A percentile compares a stretch with the other conserved stretches of the same genome.
These are phyloP conservation scores for Helicoverpa armigera DNA, from an alignment of 1,140 invertebrate species.

Conservation along the genomic window DNA sequence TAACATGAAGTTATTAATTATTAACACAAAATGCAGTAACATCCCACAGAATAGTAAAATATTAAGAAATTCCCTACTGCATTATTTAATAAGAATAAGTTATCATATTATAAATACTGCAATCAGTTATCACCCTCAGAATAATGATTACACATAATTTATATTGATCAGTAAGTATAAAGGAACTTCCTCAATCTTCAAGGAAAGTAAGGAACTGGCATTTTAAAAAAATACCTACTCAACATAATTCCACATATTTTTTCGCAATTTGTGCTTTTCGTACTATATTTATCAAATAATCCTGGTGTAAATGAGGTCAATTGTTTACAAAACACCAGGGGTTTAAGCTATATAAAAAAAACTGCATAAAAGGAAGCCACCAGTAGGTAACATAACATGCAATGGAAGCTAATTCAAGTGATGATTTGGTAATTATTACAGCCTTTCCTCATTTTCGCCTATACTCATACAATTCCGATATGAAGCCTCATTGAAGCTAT, in stretches of 20 bases:
- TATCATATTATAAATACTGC: conserved; percentile 4
- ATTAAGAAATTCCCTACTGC: conserved; percentile 31
- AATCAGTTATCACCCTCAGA: conserved; percentile 22
- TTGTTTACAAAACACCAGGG: conserved; percentile 8
- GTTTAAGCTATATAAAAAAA: not conserved
- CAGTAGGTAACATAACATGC: not conserved
- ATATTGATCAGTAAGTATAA: conserved; percentile 22
- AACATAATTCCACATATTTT: conserved; percentile 1
- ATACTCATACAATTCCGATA: conserved; percentile 36
- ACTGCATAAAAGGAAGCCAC: not conserved
- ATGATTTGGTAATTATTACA: conserved; percentile 7
- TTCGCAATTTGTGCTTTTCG: conserved; percentile 16
- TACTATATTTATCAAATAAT: conserved; percentile 8
- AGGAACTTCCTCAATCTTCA: conserved; percentile 19
- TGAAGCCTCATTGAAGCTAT: conserved; percentile 63
- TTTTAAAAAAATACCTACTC: not conserved
- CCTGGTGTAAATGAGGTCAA: conserved; percentile 31
- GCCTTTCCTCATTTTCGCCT: not conserved
- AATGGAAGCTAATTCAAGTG: not conserved
- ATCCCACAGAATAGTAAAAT: conserved; percentile 23
- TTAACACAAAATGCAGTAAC: conserved; percentile 43
- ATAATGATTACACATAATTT: conserved; percentile 26
- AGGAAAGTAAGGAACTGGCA: not conserved
- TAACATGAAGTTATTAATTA: conserved; percentile 24
- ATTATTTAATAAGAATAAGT: conserved; percentile 11